Evolutionary conservation across 1,140 invertebrate species (phyloP).

Genomic region (Stegodyphus dumicola): DNA sequence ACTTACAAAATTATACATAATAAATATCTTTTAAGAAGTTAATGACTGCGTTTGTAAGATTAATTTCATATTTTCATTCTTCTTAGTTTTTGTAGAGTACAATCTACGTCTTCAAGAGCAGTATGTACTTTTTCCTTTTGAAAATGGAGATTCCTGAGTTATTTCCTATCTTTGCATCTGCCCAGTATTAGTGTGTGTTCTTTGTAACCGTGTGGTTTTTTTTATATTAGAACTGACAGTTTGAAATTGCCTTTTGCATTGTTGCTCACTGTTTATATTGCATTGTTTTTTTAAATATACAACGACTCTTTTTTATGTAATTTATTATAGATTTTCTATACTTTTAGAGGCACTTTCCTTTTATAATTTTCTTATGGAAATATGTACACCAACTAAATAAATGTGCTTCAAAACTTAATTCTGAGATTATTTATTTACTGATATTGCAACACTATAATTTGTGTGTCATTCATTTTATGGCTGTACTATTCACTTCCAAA

Average conservation of each 20-base stretch:
- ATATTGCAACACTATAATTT: background rate
- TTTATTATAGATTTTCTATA: conserved; percentile 30
- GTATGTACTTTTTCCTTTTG: background rate
- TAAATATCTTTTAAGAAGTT: background rate
- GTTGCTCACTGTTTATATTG: conserved; percentile 29
- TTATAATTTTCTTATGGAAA: conserved; percentile 5
- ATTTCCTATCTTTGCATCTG: background rate
- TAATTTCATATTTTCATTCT: background rate
- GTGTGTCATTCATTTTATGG: too few species aligned
- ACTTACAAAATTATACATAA: background rate
- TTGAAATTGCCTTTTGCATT: conserved; percentile 10
- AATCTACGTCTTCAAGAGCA: background rate
- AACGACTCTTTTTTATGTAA: conserved; percentile 3
- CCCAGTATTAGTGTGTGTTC: background rate
- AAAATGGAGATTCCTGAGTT: background rate
- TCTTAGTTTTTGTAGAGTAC: background rate
- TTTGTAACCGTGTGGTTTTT: conserved; percentile 3
- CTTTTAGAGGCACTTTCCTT: conserved; percentile 24
- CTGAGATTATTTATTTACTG: background rate
- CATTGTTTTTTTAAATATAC: background rate
- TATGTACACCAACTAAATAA: background rate
- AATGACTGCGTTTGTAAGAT: background rate
- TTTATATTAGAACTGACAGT: background rate
- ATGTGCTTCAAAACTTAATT: background rate
- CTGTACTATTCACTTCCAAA: too few species aligned